Evolutionary conservation across 2,113 vertebrate species (phyloP).

Genomic region (Xenopus laevis): DNA sequence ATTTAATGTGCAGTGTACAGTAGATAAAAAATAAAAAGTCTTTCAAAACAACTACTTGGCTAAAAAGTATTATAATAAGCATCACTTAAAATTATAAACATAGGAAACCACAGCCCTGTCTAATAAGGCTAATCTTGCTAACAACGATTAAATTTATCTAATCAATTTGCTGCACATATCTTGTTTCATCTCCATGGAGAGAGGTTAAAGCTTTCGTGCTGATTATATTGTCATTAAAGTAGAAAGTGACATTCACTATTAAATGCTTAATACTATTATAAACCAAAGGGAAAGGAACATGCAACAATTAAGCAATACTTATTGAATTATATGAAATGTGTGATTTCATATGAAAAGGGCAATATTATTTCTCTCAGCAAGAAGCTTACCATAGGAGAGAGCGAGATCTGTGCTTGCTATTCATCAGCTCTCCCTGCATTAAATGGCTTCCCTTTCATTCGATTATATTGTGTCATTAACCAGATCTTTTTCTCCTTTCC

Average conservation of each 20-base stretch:
- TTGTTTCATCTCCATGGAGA: background rate
- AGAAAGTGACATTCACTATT: background rate
- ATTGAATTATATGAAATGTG: conserved; percentile 2
- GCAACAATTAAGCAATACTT: conserved; percentile 17
- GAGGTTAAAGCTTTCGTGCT: background rate
- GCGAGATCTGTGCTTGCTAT: conserved; percentile 11
- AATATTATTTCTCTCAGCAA: conserved; percentile 26
- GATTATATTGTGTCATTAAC: conserved; percentile 42
- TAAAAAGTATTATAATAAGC: too few species aligned
- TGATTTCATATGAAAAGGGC: conserved; percentile 5
- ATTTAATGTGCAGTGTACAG: too few species aligned
- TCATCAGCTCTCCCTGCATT: conserved; percentile 26
- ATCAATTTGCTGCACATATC: background rate
- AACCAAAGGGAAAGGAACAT: background rate
- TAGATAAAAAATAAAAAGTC: too few species aligned
- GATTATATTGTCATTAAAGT: conserved; percentile 2
- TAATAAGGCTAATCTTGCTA: background rate
- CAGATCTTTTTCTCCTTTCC: conserved; percentile 27
- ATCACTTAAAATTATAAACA: too few species aligned
- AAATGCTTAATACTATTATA: conserved; percentile 3
- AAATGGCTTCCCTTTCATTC: conserved; percentile 38
- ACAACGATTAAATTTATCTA: background rate
- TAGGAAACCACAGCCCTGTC: background rate
- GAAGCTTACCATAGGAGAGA: conserved; percentile 5
- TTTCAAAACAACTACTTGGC: too few species aligned